Evolutionary conservation across 2,113 vertebrate genomes (phyloP), one percentile per base, ranked within the genome.

Genomic region (Willisornis vidua): DNA sequence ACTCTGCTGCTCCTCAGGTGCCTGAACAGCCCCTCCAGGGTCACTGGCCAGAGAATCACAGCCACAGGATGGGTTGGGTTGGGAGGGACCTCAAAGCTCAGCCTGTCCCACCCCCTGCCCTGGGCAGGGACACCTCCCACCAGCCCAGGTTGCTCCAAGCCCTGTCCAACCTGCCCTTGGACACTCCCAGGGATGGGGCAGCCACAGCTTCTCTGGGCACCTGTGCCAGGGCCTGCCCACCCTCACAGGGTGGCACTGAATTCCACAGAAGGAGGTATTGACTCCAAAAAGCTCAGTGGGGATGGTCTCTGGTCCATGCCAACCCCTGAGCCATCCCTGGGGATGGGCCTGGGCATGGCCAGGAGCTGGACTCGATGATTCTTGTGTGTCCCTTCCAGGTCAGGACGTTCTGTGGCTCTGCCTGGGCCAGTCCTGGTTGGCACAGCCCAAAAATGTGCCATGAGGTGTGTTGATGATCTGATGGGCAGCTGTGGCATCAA

Each of bases 381-480:
- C 23, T 23, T 35, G 22, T 35, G 57, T 22, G n/a, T 59, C 57
- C n/a, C n/a, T 59, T 16, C 57, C n/a, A 59, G 9, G 23, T 35
- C 57, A 59, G 57, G 22, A 24, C 6, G 4, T 24, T 16, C 57
- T 35, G 57, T 35, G 57, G 5, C 22, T 29, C 24, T 43, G n/a
- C 10, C 19, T 24, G 5, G n/a, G 19, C n/a, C 19, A 28, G 12
- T 19, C 25, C 9, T 12, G 26, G 43, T 16, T 15, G 51, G 37
- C 28, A 41, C 54, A 83, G 33, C 37, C 51, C 43, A 28, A 9
- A 84, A 11, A 18, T 0, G 1, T 46, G 13, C 18, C 20, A 16
- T 0, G 0, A 59, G 18, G 12, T 1, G 3, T 9, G 5, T 11
- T 8, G 3, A 29, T 3, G 3, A 33, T 33, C 6, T 19, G 19